Base-by-base conservation (phyloP, 2,113 vertebrate species). In the Edolisoma coerulescens region DNA sequence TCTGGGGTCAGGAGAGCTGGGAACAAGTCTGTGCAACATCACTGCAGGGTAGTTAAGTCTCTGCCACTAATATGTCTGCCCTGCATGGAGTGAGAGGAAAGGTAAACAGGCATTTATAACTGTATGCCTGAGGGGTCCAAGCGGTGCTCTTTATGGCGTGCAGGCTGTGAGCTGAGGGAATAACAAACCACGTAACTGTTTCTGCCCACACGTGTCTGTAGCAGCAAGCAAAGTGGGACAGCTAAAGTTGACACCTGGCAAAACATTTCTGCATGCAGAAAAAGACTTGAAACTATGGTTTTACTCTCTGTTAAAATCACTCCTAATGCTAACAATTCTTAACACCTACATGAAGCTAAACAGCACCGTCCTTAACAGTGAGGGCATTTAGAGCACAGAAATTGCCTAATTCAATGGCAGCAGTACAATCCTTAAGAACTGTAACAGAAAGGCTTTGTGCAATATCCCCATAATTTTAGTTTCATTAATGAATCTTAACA, bases 341-440 rank as follows among this genome's bases (percentile, higher is more conserved):
- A 96, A 97, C 60, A 91, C 89, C 89, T 84, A 93, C 88, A 53
- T 84, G 85, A 95, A 87, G 45, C 59, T 90, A 95, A 95, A 89
- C 52, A 80, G 77, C 70, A 85, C 57, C 3, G 19, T 84, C 95
- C 81, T 89, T 68, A 96, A 96, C 94, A 97, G 93, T 70, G 90
- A 97, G 82, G 73, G 87, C 83, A 95, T 91, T 96, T 70, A 67
- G 13, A 92, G 49, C 67, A 78, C 78, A 93, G 67, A 93, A 84
- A 97, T 90, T 89, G 71, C 69, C 44, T 95, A 93, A 97, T 96
- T 95, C 95, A 94, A 83, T 87, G 94, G 96, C 84, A 96, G 71
- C 71, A 77, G 57, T 84, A 93, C 53, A 89, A 47, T 71, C 92
- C 60, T 83, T 79, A 84, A 53, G 80, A 91, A 87, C 69, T 75